A percentile compares a stretch with the other conserved stretches of the same genome.
phyloP scores from a whole-genome alignment of 2,888 invertebrate genomes.

The Xestia rhomboidea region DNA sequence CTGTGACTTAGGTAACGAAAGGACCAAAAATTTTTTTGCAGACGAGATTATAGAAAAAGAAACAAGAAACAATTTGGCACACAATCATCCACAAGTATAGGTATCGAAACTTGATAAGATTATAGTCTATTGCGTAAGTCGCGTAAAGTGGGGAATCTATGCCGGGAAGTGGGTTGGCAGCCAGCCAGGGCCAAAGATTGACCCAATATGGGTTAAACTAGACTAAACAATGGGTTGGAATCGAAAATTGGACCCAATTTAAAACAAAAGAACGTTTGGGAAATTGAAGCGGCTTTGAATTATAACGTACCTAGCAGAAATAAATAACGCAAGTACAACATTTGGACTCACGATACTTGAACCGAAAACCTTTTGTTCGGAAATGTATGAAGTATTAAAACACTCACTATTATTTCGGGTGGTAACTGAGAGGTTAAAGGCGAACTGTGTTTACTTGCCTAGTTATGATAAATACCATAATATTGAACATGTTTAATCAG shows the following conservation, averaged over 20 bases:
- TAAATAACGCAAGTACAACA: background rate
- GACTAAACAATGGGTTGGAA: constrained; percentile 29
- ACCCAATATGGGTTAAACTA: constrained; percentile 33
- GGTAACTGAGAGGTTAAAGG: no score
- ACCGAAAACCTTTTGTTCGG: background rate
- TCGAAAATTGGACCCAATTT: constrained; percentile 32
- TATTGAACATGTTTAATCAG: background rate
- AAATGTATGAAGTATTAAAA: background rate
- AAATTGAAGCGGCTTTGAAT: constrained; percentile 13
- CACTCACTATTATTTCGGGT: background rate
- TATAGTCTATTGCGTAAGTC: constrained; percentile 42
- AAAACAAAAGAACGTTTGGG: background rate
- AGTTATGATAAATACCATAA: background rate
- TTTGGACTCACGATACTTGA: background rate
- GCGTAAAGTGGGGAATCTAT: constrained; percentile 21
- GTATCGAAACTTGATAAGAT: constrained; percentile 40
- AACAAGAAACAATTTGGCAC: constrained; percentile 17
- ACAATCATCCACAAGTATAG: constrained; percentile 16
- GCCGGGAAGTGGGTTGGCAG: constrained; percentile 26
- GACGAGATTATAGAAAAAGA: no score
- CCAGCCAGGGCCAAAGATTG: constrained; percentile 32
- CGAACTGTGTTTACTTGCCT: background rate
- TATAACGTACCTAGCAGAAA: background rate
- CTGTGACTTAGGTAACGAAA: no score
- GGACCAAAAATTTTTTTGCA: no score